Percentiles rank a stretch among this genome's conserved stretches.
These are phyloP conservation scores for Peromyscus nudipes DNA, from an alignment of 2,797 vertebrate genomes.

Conservation along the genomic window DNA sequence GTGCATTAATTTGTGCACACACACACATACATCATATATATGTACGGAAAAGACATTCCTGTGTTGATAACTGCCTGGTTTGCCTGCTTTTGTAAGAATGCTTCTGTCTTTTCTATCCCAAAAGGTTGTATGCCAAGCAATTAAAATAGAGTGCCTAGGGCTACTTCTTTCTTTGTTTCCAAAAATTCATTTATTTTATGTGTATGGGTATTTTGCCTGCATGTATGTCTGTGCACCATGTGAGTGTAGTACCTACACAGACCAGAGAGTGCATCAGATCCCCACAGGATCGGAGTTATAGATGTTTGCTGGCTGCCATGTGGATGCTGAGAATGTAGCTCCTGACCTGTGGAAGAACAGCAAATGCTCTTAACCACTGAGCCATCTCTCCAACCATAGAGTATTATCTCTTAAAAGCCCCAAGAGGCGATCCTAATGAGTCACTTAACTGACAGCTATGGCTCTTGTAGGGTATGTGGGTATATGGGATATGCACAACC, in stretches of 20 bases:
- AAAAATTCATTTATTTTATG: neutral
- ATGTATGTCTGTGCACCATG: too few relatives aligned
- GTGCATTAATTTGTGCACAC: neutral
- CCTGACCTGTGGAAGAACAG: neutral
- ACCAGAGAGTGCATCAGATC: neutral
- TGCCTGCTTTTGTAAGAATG: neutral
- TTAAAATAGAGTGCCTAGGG: constrained; percentile 7
- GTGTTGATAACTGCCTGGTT: neutral
- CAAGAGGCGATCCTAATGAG: neutral
- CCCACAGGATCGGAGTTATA: neutral
- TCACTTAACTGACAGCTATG: neutral
- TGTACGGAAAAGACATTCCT: neutral
- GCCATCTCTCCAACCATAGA: neutral
- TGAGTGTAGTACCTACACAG: neutral
- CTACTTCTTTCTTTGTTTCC: neutral
- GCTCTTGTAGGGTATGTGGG: neutral
- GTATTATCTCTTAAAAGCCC: neutral
- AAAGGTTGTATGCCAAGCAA: neutral
- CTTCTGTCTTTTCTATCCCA: neutral
- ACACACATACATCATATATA: too few relatives aligned
- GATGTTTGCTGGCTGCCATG: too few relatives aligned
- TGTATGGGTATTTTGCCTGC: neutral
- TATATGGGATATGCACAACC: neutral
- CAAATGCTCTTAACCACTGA: neutral
- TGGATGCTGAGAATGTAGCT: neutral